Evolutionary conservation across 2,888 invertebrate species (phyloP).

Genomic region (Mythimna loreyi): DNA sequence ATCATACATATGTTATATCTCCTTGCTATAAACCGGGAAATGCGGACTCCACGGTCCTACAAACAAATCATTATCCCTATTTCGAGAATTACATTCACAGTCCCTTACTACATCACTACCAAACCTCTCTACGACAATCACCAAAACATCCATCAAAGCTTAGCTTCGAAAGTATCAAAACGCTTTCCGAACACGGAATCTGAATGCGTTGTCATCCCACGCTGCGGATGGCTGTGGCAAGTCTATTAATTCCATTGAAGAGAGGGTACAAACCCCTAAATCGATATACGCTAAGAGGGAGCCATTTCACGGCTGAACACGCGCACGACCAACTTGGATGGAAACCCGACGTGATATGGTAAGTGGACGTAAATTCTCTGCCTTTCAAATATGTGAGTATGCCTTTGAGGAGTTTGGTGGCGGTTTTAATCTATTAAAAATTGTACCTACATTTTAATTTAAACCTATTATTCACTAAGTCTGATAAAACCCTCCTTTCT

Average conservation of each 20-base stretch:
- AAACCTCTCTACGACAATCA: background rate
- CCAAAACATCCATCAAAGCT: conserved; percentile 24
- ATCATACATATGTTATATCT: background rate
- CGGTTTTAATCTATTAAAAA: background rate
- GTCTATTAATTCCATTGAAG: conserved; percentile 68
- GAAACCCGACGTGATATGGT: conserved; percentile 63
- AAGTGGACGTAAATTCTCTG: conserved; percentile 53
- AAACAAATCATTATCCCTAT: background rate
- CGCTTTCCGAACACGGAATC: conserved; percentile 54
- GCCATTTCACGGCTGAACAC: conserved; percentile 75
- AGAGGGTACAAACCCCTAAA: conserved; percentile 65
- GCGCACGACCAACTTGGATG: conserved; percentile 64
- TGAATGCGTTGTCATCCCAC: conserved; percentile 66
- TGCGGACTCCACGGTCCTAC: background rate
- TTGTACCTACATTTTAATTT: too few species aligned
- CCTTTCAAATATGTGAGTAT: conserved; percentile 53
- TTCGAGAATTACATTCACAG: background rate
- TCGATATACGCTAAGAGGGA: conserved; percentile 73
- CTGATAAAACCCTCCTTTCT: too few species aligned
- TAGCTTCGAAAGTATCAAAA: conserved; percentile 58
- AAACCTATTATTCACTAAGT: too few species aligned
- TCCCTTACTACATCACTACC: background rate
- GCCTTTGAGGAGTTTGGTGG: conserved; percentile 23
- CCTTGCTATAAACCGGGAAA: background rate
- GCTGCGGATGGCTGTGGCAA: conserved; percentile 59